Conservation (phyloP, 2,888 invertebrate species). For the Danaus chrysippus region DNA sequence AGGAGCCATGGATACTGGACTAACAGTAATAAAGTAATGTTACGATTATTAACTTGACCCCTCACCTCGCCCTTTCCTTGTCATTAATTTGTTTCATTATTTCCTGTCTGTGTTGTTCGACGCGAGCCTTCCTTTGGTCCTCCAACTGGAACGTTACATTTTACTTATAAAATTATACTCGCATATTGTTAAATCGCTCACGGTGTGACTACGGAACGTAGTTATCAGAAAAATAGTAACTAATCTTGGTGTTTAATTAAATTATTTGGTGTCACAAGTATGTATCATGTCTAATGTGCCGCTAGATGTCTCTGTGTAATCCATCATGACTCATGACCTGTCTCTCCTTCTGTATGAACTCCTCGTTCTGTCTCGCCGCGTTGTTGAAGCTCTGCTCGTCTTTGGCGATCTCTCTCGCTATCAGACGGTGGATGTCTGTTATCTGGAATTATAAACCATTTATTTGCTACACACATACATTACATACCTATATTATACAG, state of each 20-base stretch:
- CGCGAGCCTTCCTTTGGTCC: conserved; percentile 69
- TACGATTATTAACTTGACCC: background rate
- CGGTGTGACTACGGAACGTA: too few relatives aligned
- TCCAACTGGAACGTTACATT: conserved; percentile 55
- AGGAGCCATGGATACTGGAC: too few relatives aligned
- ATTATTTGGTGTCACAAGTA: background rate
- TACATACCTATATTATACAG: conserved; percentile 28
- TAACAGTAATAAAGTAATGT: too few relatives aligned
- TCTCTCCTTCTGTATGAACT: conserved; percentile 71
- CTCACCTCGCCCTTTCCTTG: conserved; percentile 80
- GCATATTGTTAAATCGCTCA: too few relatives aligned
- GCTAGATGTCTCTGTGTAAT: too few relatives aligned
- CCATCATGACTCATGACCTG: conserved; percentile 48
- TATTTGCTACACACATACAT: too few relatives aligned
- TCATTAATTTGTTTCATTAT: conserved; percentile 85
- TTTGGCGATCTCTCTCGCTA: conserved; percentile 82
- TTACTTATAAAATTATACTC: background rate
- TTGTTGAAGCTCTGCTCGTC: conserved; percentile 81
- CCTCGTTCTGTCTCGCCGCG: conserved; percentile 76
- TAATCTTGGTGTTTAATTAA: too few relatives aligned
- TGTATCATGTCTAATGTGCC: background rate
- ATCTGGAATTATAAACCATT: conserved; percentile 78
- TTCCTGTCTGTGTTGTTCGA: conserved; percentile 79
- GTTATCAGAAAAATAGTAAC: too few relatives aligned
- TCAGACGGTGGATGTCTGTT: conserved; percentile 78